phyloP scores from a whole-genome alignment of 2,113 vertebrate species.

The Microcebus murinus region DNA sequence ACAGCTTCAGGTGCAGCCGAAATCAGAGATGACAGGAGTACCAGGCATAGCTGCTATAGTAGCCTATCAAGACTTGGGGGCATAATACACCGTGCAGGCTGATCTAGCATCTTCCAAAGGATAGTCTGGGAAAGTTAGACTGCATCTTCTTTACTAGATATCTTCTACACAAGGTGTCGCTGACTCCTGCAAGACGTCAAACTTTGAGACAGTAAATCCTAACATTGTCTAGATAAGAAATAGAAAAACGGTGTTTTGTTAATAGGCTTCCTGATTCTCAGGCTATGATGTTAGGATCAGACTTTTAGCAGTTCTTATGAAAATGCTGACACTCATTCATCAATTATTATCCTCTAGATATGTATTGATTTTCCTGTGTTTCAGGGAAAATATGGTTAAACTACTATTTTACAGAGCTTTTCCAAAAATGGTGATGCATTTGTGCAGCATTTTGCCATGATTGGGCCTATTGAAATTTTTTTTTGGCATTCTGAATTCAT shows the following conservation, averaged over 20 bases:
- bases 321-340: slow-evolving; percentile 9
- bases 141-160: neutral
- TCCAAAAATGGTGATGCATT: slow-evolving; percentile 6
- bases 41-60: neutral
- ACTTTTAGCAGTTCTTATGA: slow-evolving; percentile 20
- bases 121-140: neutral
- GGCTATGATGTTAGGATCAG: neutral
- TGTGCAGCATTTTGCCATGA: slow-evolving; percentile 46
- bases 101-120: neutral
- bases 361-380: neutral
- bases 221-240: slow-evolving; percentile 12
- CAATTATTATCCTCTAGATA: neutral
- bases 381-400: slow-evolving; percentile 52
- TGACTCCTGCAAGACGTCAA: slow-evolving; percentile 32
- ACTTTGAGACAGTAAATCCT: neutral
- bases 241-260: neutral
- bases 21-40: neutral
- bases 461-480: neutral
- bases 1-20: neutral
- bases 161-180: neutral
- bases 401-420: slow-evolving; percentile 15
- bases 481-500: slow-evolving; percentile 59
- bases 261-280: neutral
- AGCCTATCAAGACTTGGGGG: neutral
- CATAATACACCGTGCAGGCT: neutral